These are phyloP conservation scores for Natator depressus DNA, from an alignment of 2,113 vertebrate genomes.

Conservation along the genomic window DNA sequence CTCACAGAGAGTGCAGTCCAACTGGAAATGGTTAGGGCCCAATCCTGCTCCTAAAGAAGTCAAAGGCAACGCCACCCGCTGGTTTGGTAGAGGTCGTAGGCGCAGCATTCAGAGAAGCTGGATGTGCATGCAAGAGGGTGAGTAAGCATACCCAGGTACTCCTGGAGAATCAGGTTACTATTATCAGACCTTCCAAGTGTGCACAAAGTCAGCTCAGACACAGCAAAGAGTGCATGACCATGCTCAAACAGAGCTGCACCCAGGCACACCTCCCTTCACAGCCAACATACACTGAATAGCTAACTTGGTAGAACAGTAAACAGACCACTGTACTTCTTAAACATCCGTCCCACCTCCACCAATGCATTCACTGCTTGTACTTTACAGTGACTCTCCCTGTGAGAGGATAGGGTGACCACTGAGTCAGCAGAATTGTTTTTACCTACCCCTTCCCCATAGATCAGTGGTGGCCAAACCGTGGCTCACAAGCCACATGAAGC, in stretches of 20 bases:
- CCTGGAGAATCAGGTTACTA: background rate
- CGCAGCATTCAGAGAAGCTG: background rate
- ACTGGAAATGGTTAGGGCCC: background rate
- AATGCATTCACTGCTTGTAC: background rate
- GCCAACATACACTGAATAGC: background rate
- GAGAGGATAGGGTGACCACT: slow-evolving; percentile 32
- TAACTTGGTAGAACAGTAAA: background rate
- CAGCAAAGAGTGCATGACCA: background rate
- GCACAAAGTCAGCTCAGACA: background rate
- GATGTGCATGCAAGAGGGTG: background rate
- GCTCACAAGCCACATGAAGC: too few species aligned
- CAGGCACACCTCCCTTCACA: slow-evolving; percentile 16
- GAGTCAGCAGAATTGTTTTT: slow-evolving; percentile 25
- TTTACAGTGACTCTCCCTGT: background rate
- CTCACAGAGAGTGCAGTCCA: background rate
- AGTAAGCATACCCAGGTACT: background rate
- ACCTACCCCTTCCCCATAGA: background rate
- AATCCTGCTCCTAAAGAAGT: background rate
- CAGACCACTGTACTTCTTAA: slow-evolving; percentile 3
- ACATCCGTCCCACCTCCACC: background rate
- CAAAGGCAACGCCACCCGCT: background rate
- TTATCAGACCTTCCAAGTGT: background rate
- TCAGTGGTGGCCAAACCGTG: too few species aligned
- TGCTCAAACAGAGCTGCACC: background rate
- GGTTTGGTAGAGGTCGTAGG: background rate